Base-by-base conservation (phyloP, 2,888 invertebrate species). In the Formica aserva region DNA sequence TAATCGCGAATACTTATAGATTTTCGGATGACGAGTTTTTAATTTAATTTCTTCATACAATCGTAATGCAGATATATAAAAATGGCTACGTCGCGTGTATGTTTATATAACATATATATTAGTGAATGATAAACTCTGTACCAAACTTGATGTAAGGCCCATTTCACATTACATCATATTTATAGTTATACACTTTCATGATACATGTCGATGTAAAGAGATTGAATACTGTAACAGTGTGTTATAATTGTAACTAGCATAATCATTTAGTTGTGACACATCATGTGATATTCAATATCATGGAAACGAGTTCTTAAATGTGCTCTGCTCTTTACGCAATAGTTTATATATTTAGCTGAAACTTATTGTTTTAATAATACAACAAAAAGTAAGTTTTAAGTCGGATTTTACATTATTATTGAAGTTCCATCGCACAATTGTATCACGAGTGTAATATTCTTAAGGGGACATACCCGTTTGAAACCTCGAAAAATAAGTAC, bases 161-260 rank as follows among this genome's bases (percentile, higher is more conserved):
- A 38, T 66, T 38, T 65, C 52, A 74, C 9, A 29, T 74, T 74
- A 66, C 52, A 26, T 65, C 52, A 66, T 26, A 52, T 65, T 13
- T 62, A 15, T n/a, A 22, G 45, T 32, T 52, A 66, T 52, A n/a
- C 65, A 52, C 52, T 65, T 48, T 52, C 52, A 52, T n/a, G 66
- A 26, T 35, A 38, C 35, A 60, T 32, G 15, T 63, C n/a, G n/a
- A 76, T 13, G 18, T 8, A 65, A 32, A 52, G 52, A 65, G 35
- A 65, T 66, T 52, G 76, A 76, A 66, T 18, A 65, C n/a, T 29
- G 41, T 22, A 38, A 75, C 38, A 76, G 52, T 38, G 65, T 52
- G 26, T 65, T 38, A 26, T 52, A n/a, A 52, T 22, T 22, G 52
- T 38, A 35, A 48, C 35, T 26, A 76, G 52, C n/a, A 74, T 35